These are phyloP conservation scores for Hyppa rectilinea DNA, from an alignment of 2,888 invertebrate genomes.

Conservation along the genomic window DNA sequence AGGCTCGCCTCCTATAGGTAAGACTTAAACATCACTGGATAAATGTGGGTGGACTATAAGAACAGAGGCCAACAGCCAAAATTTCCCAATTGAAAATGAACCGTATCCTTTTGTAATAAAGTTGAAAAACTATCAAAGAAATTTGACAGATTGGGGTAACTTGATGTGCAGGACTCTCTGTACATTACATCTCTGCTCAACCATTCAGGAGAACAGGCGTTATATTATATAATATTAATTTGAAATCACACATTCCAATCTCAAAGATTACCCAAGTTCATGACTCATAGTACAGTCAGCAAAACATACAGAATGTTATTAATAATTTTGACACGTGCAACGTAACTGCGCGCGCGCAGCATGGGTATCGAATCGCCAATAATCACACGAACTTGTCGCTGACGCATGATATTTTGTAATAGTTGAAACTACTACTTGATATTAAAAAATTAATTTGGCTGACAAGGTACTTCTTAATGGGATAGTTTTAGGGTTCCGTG, in stretches of 20 bases:
- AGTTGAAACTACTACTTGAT: not conserved
- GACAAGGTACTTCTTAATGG: not conserved
- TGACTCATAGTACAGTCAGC: slow-evolving; percentile 38
- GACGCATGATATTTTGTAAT: slow-evolving; percentile 50
- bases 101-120: no score
- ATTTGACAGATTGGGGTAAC: no score
- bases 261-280: slow-evolving; percentile 12
- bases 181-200: no score
- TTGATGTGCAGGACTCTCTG: no score
- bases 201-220: no score
- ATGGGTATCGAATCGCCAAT: slow-evolving; percentile 40
- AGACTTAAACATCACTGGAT: no score
- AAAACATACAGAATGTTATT: slow-evolving; percentile 32
- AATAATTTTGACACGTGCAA: slow-evolving; percentile 54
- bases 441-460: slow-evolving; percentile 25
- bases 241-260: slow-evolving; percentile 11
- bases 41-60: no score
- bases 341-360: slow-evolving; percentile 22
- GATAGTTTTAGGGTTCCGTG: not conserved
- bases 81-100: no score
- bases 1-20: no score
- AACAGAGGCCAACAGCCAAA: no score
- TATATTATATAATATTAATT: no score
- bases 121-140: no score
- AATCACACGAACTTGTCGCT: slow-evolving; percentile 37